Percentiles rank a stretch among this genome's conserved stretches.
These are phyloP conservation scores for Chrysemys picta DNA, from an alignment of 2,113 vertebrate species.

Conservation along the genomic window DNA sequence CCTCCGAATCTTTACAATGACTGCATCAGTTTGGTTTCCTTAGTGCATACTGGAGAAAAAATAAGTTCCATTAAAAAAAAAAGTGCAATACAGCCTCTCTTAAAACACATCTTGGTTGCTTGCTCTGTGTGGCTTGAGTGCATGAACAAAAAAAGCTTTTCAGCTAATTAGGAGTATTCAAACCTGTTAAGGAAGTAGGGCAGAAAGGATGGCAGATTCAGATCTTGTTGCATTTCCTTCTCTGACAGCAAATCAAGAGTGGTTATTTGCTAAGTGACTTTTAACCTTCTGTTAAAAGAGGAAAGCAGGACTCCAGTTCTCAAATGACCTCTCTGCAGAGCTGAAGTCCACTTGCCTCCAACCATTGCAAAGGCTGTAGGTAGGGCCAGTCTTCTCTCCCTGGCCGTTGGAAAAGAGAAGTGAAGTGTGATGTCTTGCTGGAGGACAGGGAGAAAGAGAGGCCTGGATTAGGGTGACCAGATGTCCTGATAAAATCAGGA, in stretches of 20 bases:
- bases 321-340: background rate
- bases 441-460: background rate
- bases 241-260: conserved; percentile 50
- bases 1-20: background rate
- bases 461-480: background rate
- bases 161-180: conserved; percentile 38
- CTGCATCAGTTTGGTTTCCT: background rate
- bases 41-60: background rate
- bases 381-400: background rate
- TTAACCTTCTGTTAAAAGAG: background rate
- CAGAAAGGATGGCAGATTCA: background rate
- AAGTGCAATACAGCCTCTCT: background rate
- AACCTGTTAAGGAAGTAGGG: conserved; percentile 44
- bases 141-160: background rate
- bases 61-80: background rate
- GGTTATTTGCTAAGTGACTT: conserved; percentile 1
- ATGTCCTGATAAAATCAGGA: no score
- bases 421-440: background rate
- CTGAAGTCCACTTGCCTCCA: background rate
- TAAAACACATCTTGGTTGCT: background rate
- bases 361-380: background rate
- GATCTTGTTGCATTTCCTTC: conserved; percentile 31
- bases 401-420: background rate
- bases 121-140: background rate
- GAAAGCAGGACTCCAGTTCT: background rate